Base-by-base conservation (phyloP, 2,113 vertebrate genomes). In the Symphodus melops region DNA sequence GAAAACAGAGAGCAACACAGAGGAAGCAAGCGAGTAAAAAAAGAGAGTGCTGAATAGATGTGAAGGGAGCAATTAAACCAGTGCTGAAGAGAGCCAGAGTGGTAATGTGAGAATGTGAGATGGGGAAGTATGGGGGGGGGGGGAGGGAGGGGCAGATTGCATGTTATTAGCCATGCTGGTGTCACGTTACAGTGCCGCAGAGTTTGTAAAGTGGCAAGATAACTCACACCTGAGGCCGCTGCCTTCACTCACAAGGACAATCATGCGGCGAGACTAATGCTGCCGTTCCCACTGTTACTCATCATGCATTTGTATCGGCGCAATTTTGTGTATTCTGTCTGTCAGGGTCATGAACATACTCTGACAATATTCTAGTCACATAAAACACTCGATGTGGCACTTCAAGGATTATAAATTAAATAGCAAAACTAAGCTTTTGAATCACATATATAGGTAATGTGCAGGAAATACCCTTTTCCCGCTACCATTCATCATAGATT, bases 171-270 rank as follows among this genome's bases (percentile, higher is more conserved):
- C 56, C 80, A 63, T 76, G 80, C 60, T 69, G 75, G 77, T 79
- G 79, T 86, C 73, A 83, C 62, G 79, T 87, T 84, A 86, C 77
- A 61, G 81, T 81, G 49, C 44, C 33, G 51, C 56, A 1, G 74
- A 82, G 73, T 87, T 87, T 73, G 72, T 84, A 85, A 85, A 89
- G 75, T 74, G 84, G 58, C 37, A 56, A 79, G 84, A 87, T 89
- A 84, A 79, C 63, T 74, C 86, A 86, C 76, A 87, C 90, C 82
- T 85, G 86, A 82, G 89, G 84, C 61, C 2, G 19, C 62, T 23
- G 23, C 76, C 72, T 85, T 89, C 78, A 52, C 73, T 92, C 88
- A 91, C 77, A 69, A 81, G 82, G 84, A 83, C 85, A 39, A 70
- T 65, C 79, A 54, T 75, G 81, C 33, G 9, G 78, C 4, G 59